phyloP scores from a whole-genome alignment of 2,113 vertebrate genomes.

The Spea multiplicata region DNA sequence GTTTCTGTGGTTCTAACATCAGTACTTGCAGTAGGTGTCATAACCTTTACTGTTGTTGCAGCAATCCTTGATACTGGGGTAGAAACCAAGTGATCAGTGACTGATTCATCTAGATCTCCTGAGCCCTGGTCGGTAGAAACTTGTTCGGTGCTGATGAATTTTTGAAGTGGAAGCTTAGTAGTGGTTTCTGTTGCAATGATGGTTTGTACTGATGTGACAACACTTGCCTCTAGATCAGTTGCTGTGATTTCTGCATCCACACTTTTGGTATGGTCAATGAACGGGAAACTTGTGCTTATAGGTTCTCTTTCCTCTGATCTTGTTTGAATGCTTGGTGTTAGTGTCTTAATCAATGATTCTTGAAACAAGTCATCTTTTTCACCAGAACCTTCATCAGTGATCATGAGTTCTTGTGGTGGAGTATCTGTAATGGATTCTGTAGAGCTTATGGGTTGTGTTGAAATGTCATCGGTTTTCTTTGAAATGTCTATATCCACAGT shows the following conservation, averaged over 20 bases:
- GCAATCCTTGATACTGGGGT: not conserved
- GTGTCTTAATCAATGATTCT: not conserved
- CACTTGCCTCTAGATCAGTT: slow-evolving; percentile 47
- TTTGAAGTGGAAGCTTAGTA: not conserved
- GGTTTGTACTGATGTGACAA: slow-evolving; percentile 23
- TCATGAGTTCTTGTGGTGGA: not conserved
- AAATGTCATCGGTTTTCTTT: not conserved
- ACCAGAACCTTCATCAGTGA: slow-evolving; percentile 5
- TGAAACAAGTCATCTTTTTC: not conserved
- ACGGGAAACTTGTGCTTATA: slow-evolving; percentile 19
- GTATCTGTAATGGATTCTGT: not conserved
- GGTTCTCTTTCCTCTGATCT: not conserved
- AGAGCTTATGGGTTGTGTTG: not conserved
- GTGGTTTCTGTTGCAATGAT: not conserved
- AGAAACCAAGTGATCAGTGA: not conserved
- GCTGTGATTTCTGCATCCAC: slow-evolving; percentile 31
- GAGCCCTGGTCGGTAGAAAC: slow-evolving; percentile 1
- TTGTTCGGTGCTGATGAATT: not conserved
- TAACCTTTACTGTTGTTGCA: not conserved
- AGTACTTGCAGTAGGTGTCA: not conserved
- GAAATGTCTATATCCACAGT: not conserved
- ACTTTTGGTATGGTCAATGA: slow-evolving; percentile 12
- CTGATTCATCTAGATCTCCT: not conserved
- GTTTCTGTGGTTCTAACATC: not conserved
- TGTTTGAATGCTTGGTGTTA: not conserved